Evolutionary conservation across 2,797 vertebrate genomes (phyloP), one percentile per base, ranked within the genome.

Genomic region (Gambusia yucatana): DNA sequence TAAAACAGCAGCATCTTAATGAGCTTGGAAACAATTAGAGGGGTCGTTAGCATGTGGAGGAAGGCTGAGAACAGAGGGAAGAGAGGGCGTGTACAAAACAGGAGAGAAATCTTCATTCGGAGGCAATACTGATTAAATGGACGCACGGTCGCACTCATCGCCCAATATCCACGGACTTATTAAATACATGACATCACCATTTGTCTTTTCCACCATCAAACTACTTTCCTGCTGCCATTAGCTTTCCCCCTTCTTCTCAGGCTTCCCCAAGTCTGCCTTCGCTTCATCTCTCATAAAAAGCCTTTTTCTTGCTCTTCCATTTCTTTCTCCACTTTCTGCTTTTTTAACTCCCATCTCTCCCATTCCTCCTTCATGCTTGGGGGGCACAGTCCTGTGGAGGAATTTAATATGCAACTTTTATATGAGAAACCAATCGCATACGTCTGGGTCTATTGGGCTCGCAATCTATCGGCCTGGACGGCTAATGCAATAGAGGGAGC

Each of bases 341-440:
- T 89, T 81, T 92, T 91, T 88, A 86, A 89, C 91, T 92, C 92
- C 77, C 89, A 79, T 92, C 90, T 83, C 91, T 89, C 85, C 92
- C 79, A 92, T 91, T 92, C 90, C 87, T 91, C 88, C 88, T 92
- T 92, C 93, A 93, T 86, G 93, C 93, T 94, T 91, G 91, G 92
- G 92, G 93, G 91, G 93, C 92, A 93, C 92, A 93, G 93, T 93
- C 93, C 94, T 95, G 96, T 96, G 95, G 93, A 95, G 95, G 95
- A 96, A 96, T 96, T 96, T 96, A 96, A 96, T 96, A 96, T 96
- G 95, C 95, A 95, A 96, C 95, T 96, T 96, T 96, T 95, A 95
- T 96, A 96, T 96, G 94, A 95, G 95, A 96, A 96, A 96, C 96
- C 95, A 95, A 96, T 95, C 93, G 94, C 94, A 95, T 93, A 94